Evolutionary conservation across 1,140 invertebrate species (phyloP), one percentile per base, ranked within the genome.

Genomic region (Steinernema feltiae): DNA sequence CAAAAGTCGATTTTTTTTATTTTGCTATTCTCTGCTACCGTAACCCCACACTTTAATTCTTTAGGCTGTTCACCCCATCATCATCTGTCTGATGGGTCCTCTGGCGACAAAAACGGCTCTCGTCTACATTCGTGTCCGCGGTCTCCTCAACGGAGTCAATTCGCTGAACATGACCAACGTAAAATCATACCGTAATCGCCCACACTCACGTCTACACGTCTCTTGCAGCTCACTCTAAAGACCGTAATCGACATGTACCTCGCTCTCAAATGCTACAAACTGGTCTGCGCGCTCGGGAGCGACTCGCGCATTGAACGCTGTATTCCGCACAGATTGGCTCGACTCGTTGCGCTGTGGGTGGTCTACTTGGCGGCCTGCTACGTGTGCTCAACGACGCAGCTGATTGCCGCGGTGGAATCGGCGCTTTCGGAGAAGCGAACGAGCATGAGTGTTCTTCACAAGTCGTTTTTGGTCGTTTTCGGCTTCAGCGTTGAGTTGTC

Each of bases 1-100:
- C 7, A 12, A 7, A 46, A 46, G 41, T n/a, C 41, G 7, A 7
- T n/a, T 46, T 46, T n/a, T 46, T 46, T n/a, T 46, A 7, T 46
- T 12, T 12, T 7, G n/a, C 41, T 46, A 46, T 46, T n/a, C 41
- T 46, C 41, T n/a, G 41, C 41, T 46, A 46, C 41, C 41, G n/a
- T n/a, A n/a, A n/a, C n/a, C 41, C 41, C 41, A 46, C 41, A 46
- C 7, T 46, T 12, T 46, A n/a, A 46, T 46, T n/a, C n/a, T 46
- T 46, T 12, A 46, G 41, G 41, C 41, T n/a, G n/a, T n/a, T 12
- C 53, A 63, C 24, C 53, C 53, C 7, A 15, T 63, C 53, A 63
- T 63, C 7, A 63, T 63, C 53, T 63, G 53, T 21, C 53, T 63
- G 12, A 63, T 63, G 53, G 53, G 53, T 63, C 53, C 53, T 7